Conservation (phyloP, 2,113 vertebrate genomes). For the Columba livia region DNA sequence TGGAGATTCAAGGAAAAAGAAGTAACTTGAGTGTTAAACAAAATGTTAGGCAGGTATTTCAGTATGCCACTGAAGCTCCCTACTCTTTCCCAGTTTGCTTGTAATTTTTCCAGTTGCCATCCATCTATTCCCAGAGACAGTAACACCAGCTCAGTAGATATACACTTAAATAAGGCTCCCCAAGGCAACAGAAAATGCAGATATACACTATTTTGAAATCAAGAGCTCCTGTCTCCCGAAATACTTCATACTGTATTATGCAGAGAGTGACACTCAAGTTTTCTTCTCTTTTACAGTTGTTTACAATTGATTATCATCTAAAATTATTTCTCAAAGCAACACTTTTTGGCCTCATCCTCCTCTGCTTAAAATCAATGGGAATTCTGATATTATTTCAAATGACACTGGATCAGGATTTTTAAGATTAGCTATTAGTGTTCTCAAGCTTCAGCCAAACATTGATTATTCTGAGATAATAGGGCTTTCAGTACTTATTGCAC, state of each 20-base stretch:
- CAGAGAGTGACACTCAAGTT: not conserved
- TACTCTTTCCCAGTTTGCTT: not conserved
- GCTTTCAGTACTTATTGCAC: conserved; percentile 31
- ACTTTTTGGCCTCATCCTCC: not conserved
- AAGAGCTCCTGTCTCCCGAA: not conserved
- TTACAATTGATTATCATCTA: not conserved
- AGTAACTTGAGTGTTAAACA: not conserved
- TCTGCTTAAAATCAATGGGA: not conserved
- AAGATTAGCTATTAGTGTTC: conserved; percentile 30
- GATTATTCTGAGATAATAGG: conserved; percentile 56
- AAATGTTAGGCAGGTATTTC: not conserved
- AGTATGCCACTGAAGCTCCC: not conserved
- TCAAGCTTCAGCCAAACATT: conserved; percentile 54
- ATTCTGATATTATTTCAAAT: conserved; percentile 38
- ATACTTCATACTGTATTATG: not conserved
- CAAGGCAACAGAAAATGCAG: not conserved
- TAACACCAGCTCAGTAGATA: not conserved
- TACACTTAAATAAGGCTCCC: not conserved
- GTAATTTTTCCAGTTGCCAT: not conserved
- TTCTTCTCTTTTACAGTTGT: not conserved
- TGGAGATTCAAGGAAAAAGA: not conserved
- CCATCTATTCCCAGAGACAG: not conserved
- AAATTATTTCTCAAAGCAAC: not conserved
- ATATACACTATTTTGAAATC: not conserved
- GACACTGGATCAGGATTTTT: conserved; percentile 25